Conservation (phyloP, 2,888 invertebrate genomes). For the Hololepta plana region DNA sequence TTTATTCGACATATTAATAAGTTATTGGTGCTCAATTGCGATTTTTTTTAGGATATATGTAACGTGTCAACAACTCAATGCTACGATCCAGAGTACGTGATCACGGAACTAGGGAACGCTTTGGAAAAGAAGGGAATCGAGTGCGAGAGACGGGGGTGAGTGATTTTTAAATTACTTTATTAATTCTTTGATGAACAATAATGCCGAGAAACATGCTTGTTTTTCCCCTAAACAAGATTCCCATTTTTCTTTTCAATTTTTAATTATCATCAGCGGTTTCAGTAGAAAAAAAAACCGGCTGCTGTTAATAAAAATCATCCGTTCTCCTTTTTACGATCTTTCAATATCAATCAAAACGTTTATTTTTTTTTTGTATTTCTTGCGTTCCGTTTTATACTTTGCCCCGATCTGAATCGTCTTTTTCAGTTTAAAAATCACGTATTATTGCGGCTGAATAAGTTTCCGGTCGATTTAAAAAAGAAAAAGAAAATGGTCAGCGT, state of each 20-base stretch:
- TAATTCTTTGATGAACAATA: constrained; percentile 4
- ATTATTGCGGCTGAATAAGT: constrained; percentile 9
- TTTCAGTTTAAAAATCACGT: constrained; percentile 10
- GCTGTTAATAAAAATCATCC: too few relatives aligned
- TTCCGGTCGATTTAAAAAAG: constrained; percentile 10
- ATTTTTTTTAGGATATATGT: constrained; percentile 36
- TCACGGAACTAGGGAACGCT: constrained; percentile 38
- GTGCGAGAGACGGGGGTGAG: constrained; percentile 48
- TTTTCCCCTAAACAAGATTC: too few relatives aligned
- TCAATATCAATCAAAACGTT: too few relatives aligned
- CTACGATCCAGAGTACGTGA: constrained; percentile 41
- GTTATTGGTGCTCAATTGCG: constrained; percentile 1
- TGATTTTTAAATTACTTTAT: too few relatives aligned
- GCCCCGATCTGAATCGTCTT: background rate
- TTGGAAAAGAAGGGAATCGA: constrained; percentile 42
- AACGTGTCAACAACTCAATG: constrained; percentile 55
- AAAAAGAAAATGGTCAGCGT: too few relatives aligned
- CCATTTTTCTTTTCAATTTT: background rate
- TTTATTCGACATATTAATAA: constrained; percentile 4
- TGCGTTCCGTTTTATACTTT: too few relatives aligned
- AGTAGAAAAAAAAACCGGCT: too few relatives aligned
- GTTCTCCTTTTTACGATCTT: too few relatives aligned
- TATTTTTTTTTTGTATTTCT: too few relatives aligned
- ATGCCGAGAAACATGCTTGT: too few relatives aligned
- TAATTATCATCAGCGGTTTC: too few relatives aligned